A percentile compares a stretch with the other conserved stretches of the same genome.
Conservation (phyloP, 2,113 vertebrate species). For the Toxotes jaculatrix region DNA sequence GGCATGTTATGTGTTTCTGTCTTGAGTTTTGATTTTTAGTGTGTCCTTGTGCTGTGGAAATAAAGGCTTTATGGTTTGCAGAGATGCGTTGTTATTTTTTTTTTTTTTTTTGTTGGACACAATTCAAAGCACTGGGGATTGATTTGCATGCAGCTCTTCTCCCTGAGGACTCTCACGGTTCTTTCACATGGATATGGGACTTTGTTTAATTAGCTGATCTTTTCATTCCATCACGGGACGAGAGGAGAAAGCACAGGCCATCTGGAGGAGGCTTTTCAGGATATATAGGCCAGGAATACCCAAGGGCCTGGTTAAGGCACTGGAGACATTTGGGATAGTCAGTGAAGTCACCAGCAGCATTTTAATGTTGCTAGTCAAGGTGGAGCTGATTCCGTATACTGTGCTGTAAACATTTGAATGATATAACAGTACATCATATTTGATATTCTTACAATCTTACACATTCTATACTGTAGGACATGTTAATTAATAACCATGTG, state of each 20-base stretch:
- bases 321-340: slow-evolving; percentile 54
- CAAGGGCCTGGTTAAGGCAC: slow-evolving; percentile 68
- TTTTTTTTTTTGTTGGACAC: slow-evolving; percentile 31
- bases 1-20: slow-evolving; percentile 49
- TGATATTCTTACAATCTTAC: no score
- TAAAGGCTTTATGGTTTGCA: slow-evolving; percentile 73
- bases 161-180: slow-evolving; percentile 66
- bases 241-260: slow-evolving; percentile 80
- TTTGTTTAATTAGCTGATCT: slow-evolving; percentile 84
- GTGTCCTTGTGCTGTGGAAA: slow-evolving; percentile 61
- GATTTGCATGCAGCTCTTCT: slow-evolving; percentile 78
- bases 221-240: slow-evolving; percentile 81
- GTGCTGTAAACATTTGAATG: no score
- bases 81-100: slow-evolving; percentile 42
- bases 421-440: no score
- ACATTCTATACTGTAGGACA: neutral
- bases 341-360: slow-evolving; percentile 28
- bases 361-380: neutral
- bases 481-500: neutral
- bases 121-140: slow-evolving; percentile 57
- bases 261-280: slow-evolving; percentile 80
- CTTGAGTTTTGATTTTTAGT: slow-evolving; percentile 49
- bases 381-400: neutral
- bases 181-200: slow-evolving; percentile 83
- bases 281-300: slow-evolving; percentile 59